Evolutionary conservation across 2,113 vertebrate species (phyloP), one percentile per base, ranked within the genome.

Genomic region (Camelus bactrianus): DNA sequence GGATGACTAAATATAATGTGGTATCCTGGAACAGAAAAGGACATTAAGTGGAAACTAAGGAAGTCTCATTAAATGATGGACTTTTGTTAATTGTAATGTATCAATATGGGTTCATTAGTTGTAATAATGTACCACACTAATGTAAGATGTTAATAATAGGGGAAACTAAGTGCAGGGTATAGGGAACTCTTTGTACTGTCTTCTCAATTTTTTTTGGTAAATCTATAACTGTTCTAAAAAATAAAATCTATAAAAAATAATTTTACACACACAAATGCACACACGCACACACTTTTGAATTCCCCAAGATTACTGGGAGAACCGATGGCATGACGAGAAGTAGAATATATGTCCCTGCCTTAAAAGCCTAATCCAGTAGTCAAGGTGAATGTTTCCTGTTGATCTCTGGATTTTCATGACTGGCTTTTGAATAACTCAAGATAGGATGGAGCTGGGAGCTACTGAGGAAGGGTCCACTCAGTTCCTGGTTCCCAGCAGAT

Each of bases 241-340:
- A 48, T 35, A 85, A 93, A 94, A 38, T 64, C 30, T 54, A 26
- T 81, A 42, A 79, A 95, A 95, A 91, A 76, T 85, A 58, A 58
- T 76, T 73, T 70, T 22, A 83, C 42, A 85, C 70, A 28, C n/a
- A 28, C 24, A 32, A 52, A 19, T 52, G 35, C n/a, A 35, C 14
- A 54, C 35, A 35, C 35, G 26, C 15, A 72, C 54, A 42, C 3
- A 38, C 38, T 42, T 42, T 11, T 9, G 2, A 80, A 82, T 8
- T 38, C 42, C 17, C 38, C 46, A 87, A 94, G 54, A 88, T 54
- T 72, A 46, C 32, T n/a, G 32, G 70, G 7, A 85, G 58, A 60
- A 32, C 14, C 22, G 17, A 15, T 76, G 80, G 32, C 9, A 52
- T 76, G 22, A 54, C 20, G 32, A 62, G 42, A 95, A 28, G 24